Conservation (phyloP, 2,113 vertebrate species). For the Pagrus major region DNA sequence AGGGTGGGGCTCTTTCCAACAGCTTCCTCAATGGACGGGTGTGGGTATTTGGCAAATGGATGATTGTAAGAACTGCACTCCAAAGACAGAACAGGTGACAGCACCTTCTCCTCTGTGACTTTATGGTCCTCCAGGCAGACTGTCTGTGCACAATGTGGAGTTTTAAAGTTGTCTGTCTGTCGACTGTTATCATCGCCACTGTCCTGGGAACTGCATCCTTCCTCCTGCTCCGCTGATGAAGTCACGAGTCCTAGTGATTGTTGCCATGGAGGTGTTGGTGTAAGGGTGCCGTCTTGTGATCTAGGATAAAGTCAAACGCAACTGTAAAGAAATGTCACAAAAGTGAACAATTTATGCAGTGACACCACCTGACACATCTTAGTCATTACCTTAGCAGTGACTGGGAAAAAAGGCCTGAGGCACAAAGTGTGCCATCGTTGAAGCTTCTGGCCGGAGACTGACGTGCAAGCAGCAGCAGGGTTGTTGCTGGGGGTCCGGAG, state of each 20-base stretch:
- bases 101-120: not conserved
- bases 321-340: not conserved
- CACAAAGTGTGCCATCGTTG: conserved; percentile 15
- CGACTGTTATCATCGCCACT: conserved; percentile 26
- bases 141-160: not conserved
- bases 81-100: not conserved
- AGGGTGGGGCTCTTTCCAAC: not conserved
- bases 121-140: not conserved
- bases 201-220: conserved; percentile 30
- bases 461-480: conserved; percentile 25
- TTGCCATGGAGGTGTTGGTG: conserved; percentile 67
- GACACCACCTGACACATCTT: not conserved
- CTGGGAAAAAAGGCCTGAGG: conserved; percentile 23
- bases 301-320: conserved; percentile 43
- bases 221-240: conserved; percentile 79
- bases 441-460: conserved; percentile 49
- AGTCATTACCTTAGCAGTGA: conserved; percentile 61
- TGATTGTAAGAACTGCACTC: not conserved
- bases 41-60: conserved; percentile 11
- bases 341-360: not conserved
- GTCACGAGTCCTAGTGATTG: conserved; percentile 76
- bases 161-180: conserved; percentile 2
- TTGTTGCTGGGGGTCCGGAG: conserved; percentile 8
- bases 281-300: conserved; percentile 49
- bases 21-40: not conserved